These are phyloP conservation scores for Nudaria mundana DNA, from an alignment of 2,888 invertebrate genomes.

Conservation along the genomic window DNA sequence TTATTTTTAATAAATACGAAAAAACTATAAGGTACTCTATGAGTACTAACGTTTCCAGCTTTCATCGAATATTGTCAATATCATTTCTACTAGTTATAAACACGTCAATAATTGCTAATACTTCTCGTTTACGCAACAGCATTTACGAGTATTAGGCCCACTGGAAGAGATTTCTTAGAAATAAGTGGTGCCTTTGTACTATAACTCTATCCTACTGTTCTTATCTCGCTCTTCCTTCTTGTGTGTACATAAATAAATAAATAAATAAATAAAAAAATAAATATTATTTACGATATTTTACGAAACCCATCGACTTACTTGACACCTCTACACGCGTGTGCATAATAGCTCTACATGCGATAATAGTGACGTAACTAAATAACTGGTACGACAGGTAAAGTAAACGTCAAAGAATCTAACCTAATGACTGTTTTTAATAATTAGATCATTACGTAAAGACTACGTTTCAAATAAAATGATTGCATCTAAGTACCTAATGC, in stretches of 20 bases:
- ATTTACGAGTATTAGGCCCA: slow-evolving; percentile 4
- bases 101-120: slow-evolving; percentile 3
- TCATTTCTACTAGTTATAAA: slow-evolving; percentile 1
- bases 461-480: slow-evolving; percentile 49
- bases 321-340: slow-evolving; percentile 6
- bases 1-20: too few species aligned
- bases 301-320: slow-evolving; percentile 13
- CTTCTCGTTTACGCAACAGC: slow-evolving; percentile 10
- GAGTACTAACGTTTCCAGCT: too few species aligned
- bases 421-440: slow-evolving; percentile 55
- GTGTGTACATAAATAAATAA: too few species aligned
- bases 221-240: too few species aligned
- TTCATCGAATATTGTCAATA: too few species aligned
- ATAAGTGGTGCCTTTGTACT: too few species aligned
- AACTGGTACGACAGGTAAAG: slow-evolving; percentile 25
- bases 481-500: slow-evolving; percentile 54
- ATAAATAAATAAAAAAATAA: too few species aligned
- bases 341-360: slow-evolving; percentile 4
- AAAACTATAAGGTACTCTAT: too few species aligned
- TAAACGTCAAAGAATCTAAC: slow-evolving; percentile 33
- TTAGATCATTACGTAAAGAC: slow-evolving; percentile 56
- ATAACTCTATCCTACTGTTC: too few species aligned
- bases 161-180: too few species aligned
- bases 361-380: slow-evolving; percentile 13
- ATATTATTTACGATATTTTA: too few species aligned